Conservation (phyloP, 2,888 invertebrate genomes). For the Archips crataeganus region DNA sequence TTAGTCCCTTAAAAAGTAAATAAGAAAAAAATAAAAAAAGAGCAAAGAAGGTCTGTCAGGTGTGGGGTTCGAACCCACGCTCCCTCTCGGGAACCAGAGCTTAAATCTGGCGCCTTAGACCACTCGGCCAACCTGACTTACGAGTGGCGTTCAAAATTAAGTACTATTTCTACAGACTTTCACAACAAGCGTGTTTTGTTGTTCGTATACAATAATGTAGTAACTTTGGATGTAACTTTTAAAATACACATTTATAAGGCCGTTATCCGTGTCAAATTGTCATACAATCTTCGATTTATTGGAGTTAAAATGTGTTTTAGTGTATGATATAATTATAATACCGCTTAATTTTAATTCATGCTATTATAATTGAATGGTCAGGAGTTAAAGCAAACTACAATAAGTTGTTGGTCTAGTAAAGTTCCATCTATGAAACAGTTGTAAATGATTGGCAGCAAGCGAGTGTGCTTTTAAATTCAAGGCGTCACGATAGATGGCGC, state of each 20-base stretch:
- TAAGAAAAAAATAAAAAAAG: slow-evolving; percentile 38
- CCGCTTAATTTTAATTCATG: background rate
- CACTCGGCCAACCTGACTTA: slow-evolving; percentile 92
- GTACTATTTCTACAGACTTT: background rate
- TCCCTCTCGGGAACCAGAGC: slow-evolving; percentile 93
- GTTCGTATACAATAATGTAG: background rate
- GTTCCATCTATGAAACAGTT: slow-evolving; percentile 9
- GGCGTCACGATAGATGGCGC: slow-evolving; percentile 11
- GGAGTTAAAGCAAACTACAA: background rate
- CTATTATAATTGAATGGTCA: background rate
- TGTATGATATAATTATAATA: background rate
- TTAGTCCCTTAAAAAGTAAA: background rate
- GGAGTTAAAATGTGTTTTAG: background rate
- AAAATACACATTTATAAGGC: background rate
- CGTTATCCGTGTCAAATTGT: background rate
- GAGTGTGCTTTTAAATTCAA: background rate
- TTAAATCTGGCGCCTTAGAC: slow-evolving; percentile 94
- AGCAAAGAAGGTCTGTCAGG: slow-evolving; percentile 80
- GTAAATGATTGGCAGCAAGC: background rate
- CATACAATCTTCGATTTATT: background rate
- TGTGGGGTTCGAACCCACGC: slow-evolving; percentile 95
- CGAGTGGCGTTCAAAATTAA: slow-evolving; percentile 44
- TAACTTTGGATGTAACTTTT: background rate
- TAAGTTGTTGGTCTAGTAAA: background rate
- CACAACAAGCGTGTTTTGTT: slow-evolving; percentile 22